A percentile compares a stretch with the other conserved stretches of the same genome.
Evolutionary conservation across 2,888 invertebrate species (phyloP).

Genomic region (Frankliniella intonsa): DNA sequence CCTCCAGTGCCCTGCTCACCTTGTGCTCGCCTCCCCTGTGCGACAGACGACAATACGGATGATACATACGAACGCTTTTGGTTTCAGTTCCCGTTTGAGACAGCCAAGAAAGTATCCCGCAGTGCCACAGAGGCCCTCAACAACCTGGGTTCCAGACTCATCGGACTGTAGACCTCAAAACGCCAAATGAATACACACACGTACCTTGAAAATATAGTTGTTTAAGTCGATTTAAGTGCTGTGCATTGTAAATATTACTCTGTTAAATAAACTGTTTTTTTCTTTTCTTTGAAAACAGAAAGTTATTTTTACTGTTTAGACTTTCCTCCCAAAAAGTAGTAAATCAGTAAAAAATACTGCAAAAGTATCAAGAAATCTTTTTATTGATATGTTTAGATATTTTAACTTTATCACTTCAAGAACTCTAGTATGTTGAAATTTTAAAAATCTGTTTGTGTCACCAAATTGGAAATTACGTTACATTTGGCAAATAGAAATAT

Average conservation of each 20-base stretch:
- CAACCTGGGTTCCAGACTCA: constrained; percentile 53
- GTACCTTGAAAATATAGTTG: constrained; percentile 25
- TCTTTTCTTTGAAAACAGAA: background rate
- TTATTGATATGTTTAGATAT: no score
- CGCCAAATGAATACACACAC: constrained; percentile 29
- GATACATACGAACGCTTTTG: constrained; percentile 5
- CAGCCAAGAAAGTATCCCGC: constrained; percentile 51
- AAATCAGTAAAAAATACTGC: no score
- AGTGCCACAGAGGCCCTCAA: constrained; percentile 55
- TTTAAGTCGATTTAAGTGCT: background rate
- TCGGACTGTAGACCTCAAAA: constrained; percentile 50
- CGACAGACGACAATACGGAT: no score
- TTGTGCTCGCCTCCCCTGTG: no score
- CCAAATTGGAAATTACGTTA: background rate
- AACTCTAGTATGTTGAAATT: no score
- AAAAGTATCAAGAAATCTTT: no score
- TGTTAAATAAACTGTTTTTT: background rate
- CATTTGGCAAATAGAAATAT: background rate
- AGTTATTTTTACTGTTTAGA: background rate
- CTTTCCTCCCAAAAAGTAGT: no score
- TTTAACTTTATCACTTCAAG: no score
- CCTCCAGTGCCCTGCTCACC: background rate
- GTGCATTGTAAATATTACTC: constrained; percentile 5
- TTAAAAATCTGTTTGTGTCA: no score
- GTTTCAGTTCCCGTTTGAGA: constrained; percentile 53